Base-by-base conservation (phyloP, 1,140 invertebrate genomes). In the Batillaria attramentaria region DNA sequence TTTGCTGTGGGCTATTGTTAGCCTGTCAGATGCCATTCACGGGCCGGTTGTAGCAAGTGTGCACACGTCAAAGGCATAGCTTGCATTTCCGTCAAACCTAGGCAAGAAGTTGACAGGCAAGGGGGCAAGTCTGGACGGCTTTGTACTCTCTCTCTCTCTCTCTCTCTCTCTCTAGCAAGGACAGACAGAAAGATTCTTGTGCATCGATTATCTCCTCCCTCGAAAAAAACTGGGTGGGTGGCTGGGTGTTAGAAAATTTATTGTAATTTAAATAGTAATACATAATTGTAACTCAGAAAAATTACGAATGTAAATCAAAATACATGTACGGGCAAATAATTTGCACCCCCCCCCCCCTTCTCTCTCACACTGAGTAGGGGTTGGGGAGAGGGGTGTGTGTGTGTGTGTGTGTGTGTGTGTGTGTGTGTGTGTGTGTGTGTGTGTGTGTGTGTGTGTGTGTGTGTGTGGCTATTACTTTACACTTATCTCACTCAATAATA, bases 321-420 rank as follows among this genome's bases (percentile, higher is more conserved):
- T 4, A 18, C 6, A 3, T 33, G 66, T 35, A 24, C 28, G 35
- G 20, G 16, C 8, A 4, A 69, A 5, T 35, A n/a, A 43, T n/a
- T n/a, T n/a, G n/a, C n/a, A n/a, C n/a, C n/a, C n/a, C n/a, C n/a
- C 35, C 1, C 28, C 20, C 28, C 2, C 20, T 33, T n/a, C 8
- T n/a, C 35, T 68, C 3, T 3, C 24, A 1, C 42, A 46, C 1
- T 46, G 43, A 43, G 0, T 24, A n/a, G 10, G 20, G 31, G 50
- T 13, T 31, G 24, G 6, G 20, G 43, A 46, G 50, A 43, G 50
- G 39, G 24, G 8, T 31, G 20, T 50, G 0, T 70, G 68, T 41
- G 68, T 70, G 2, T 39, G 68, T 41, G 68, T 70, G 68, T 41
- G 68, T 70, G 68, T n/a, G 68, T 68, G 54, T 41, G 68, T 70